phyloP scores from a whole-genome alignment of 2,113 vertebrate genomes.

The Bufo gargarizans region DNA sequence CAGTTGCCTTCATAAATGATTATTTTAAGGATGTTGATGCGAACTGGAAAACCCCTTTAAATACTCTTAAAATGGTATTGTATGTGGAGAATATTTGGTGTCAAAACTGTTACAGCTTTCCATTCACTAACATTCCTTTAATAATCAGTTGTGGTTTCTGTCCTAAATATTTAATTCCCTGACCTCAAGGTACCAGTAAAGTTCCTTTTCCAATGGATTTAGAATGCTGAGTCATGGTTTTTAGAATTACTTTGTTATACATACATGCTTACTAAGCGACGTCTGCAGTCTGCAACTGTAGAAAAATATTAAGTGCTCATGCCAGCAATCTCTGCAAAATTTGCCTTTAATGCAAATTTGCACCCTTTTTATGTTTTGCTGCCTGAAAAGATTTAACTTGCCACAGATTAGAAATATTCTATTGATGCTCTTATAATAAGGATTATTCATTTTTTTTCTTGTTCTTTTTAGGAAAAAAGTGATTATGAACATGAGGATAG shows the following conservation, averaged over 20 bases:
- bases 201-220: background rate
- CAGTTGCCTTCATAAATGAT: too few relatives aligned
- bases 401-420: background rate
- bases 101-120: background rate
- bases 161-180: background rate
- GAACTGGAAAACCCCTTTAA: too few relatives aligned
- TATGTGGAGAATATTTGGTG: background rate
- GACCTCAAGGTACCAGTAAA: background rate
- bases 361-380: background rate
- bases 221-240: background rate
- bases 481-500: too few relatives aligned
- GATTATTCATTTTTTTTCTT: background rate
- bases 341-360: background rate
- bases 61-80: background rate
- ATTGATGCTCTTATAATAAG: background rate
- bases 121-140: too few relatives aligned
- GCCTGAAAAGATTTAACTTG: background rate
- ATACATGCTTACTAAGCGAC: background rate
- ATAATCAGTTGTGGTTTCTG: background rate
- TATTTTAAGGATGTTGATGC: too few relatives aligned
- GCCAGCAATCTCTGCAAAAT: background rate
- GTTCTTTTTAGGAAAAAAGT: too few relatives aligned
- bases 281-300: background rate
- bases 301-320: background rate
- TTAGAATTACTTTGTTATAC: background rate